Percentiles rank a stretch among this genome's conserved stretches.
Conservation (phyloP, 2,888 invertebrate genomes). For the Apotomis turbidana region DNA sequence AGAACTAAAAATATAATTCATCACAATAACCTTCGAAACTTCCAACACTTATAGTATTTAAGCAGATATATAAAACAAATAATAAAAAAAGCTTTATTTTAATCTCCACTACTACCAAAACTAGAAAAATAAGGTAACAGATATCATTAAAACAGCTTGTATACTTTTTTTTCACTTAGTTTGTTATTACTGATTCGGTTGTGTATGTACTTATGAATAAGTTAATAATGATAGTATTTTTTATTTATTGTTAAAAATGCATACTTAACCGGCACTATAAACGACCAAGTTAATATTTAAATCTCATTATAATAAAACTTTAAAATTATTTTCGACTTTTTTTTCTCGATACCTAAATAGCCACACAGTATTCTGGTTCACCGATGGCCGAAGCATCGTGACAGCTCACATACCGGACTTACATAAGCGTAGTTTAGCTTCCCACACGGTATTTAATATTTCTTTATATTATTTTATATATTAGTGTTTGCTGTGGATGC, state of each 20-base stretch:
- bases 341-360: constrained; percentile 65
- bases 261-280: constrained; percentile 79
- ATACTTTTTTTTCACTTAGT: constrained; percentile 61
- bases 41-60: constrained; percentile 67
- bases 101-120: constrained; percentile 77
- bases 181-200: constrained; percentile 72
- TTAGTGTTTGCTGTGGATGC: constrained; percentile 80
- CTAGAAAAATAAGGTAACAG: constrained; percentile 60
- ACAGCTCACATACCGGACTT: constrained; percentile 82
- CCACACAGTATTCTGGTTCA: constrained; percentile 46
- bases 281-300: constrained; percentile 71
- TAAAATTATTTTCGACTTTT: constrained; percentile 73
- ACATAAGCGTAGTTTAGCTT: constrained; percentile 72
- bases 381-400: constrained; percentile 52
- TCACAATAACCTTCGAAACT: constrained; percentile 62
- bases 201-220: constrained; percentile 85
- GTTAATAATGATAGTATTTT: constrained; percentile 57
- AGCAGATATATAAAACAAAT: constrained; percentile 61
- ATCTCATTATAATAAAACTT: constrained; percentile 77
- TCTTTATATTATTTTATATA: constrained; percentile 62
- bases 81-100: constrained; percentile 62
- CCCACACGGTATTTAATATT: constrained; percentile 68
- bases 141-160: constrained; percentile 60
- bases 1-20: constrained; percentile 47
- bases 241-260: constrained; percentile 79